These are phyloP conservation scores for Sceloporus undulatus DNA, from an alignment of 2,113 vertebrate genomes.

Conservation along the genomic window DNA sequence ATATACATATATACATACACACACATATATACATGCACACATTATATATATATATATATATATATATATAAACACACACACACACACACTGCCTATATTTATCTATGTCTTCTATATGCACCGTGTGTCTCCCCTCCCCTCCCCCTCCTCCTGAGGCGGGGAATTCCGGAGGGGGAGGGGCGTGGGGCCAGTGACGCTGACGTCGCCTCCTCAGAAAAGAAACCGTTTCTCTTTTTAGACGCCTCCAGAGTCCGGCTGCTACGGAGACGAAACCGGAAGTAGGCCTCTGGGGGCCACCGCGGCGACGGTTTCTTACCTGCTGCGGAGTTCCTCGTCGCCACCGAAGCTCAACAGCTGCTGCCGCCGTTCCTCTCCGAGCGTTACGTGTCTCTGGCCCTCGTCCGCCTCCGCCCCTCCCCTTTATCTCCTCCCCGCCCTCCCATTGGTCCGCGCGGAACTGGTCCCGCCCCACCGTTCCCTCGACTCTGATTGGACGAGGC, in stretches of 20 bases:
- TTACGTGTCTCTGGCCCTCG: slow-evolving; percentile 12
- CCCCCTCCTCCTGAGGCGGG: background rate
- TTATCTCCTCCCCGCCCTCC: background rate
- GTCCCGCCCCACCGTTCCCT: background rate
- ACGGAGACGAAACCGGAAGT: background rate
- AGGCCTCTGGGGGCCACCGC: background rate
- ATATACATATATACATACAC: too few relatives aligned
- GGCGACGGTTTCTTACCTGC: background rate
- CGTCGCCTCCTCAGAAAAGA: background rate
- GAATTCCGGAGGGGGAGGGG: background rate
- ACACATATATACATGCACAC: too few relatives aligned
- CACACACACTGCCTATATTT: too few relatives aligned
- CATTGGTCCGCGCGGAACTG: background rate
- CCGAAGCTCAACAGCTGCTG: background rate
- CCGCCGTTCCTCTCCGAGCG: background rate
- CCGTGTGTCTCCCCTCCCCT: background rate
- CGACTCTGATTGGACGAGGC: background rate
- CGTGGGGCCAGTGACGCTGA: rapidly evolving
- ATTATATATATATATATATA: too few relatives aligned
- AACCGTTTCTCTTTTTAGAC: background rate
- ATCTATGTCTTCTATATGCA: too few relatives aligned
- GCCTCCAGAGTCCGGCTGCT: background rate
- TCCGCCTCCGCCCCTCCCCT: background rate
- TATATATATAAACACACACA: too few relatives aligned
- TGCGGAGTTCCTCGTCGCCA: background rate